These are phyloP conservation scores for Tetanocera ferruginea DNA, from an alignment of 2,888 invertebrate species.

Conservation along the genomic window DNA sequence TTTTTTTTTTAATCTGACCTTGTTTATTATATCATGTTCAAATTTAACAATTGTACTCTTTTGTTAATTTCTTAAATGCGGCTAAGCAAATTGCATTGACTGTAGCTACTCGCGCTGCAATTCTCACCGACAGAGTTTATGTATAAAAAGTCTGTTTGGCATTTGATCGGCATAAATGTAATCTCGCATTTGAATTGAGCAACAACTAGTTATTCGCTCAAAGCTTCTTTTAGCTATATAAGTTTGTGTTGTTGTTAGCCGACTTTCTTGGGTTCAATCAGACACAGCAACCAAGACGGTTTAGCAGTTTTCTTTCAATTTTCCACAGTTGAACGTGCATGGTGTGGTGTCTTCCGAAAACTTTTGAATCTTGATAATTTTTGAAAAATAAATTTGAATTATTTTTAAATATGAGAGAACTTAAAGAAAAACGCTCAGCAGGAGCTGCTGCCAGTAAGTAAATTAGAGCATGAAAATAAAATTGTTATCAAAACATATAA, in stretches of 20 bases:
- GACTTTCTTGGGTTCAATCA: background rate
- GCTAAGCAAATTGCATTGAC: too few relatives aligned
- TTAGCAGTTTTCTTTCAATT: background rate
- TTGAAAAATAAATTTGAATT: constrained; percentile 3
- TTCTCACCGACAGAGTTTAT: background rate
- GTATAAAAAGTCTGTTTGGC: constrained; percentile 24
- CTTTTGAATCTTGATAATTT: background rate
- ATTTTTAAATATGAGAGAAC: constrained; percentile 50
- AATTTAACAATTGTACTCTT: too few relatives aligned
- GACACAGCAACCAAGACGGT: background rate
- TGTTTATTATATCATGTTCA: too few relatives aligned
- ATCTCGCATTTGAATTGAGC: constrained; percentile 20
- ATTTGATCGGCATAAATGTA: constrained; percentile 12
- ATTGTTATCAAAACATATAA: too few relatives aligned
- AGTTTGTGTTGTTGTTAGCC: background rate
- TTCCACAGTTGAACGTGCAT: background rate
- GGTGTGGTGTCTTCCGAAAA: background rate
- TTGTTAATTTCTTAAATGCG: too few relatives aligned
- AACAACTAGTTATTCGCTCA: constrained; percentile 6
- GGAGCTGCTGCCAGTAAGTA: constrained; percentile 47
- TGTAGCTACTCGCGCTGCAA: background rate
- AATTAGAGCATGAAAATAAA: too few relatives aligned
- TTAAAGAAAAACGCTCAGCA: constrained; percentile 43
- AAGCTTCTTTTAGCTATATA: background rate
- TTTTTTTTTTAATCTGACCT: too few relatives aligned